Conservation (phyloP, 2,113 vertebrate genomes). For the Scatophagus argus region DNA sequence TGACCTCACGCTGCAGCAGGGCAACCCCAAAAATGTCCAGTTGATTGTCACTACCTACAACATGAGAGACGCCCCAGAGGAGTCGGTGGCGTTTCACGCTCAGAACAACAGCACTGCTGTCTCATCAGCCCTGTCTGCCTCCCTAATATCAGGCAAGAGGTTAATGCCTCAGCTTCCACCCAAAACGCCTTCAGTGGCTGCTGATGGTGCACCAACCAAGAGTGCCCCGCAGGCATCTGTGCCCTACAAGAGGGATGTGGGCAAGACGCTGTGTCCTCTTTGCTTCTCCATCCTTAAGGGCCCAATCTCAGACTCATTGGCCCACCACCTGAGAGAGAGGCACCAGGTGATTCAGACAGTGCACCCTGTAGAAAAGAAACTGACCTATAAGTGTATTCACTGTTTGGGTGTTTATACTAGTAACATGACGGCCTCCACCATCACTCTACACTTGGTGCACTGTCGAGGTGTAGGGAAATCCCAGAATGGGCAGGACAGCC, state of each 20-base stretch:
- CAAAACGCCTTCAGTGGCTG: slow-evolving; percentile 85
- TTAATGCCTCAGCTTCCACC: slow-evolving; percentile 81
- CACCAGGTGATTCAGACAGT: slow-evolving; percentile 99
- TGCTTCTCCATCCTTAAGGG: slow-evolving; percentile 99
- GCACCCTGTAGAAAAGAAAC: slow-evolving; percentile 97
- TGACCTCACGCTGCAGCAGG: slow-evolving; percentile 97
- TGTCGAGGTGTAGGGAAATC: slow-evolving; percentile 97
- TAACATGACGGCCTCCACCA: slow-evolving; percentile 99
- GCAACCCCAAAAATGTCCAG: slow-evolving; percentile 97
- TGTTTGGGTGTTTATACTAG: slow-evolving; percentile 98
- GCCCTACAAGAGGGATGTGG: slow-evolving; percentile 97
- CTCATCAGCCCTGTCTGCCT: slow-evolving; percentile 80
- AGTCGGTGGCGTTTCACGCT: slow-evolving; percentile 95
- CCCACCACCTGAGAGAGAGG: slow-evolving; percentile 95
- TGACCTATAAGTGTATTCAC: slow-evolving; percentile 99
- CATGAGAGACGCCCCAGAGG: slow-evolving; percentile 94
- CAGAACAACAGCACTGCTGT: slow-evolving; percentile 86
- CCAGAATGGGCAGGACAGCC: slow-evolving; percentile 94
- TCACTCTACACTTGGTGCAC: slow-evolving; percentile 96
- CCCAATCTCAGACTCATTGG: slow-evolving; percentile 95
- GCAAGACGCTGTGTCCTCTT: slow-evolving; percentile 97
- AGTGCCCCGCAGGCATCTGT: slow-evolving; percentile 91
- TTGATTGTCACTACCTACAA: slow-evolving; percentile 98
- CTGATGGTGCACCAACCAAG: slow-evolving; percentile 84
- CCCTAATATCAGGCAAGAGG: slow-evolving; percentile 86